Evolutionary conservation across 2,797 vertebrate species (phyloP).

Genomic region (Mastacembelus armatus): DNA sequence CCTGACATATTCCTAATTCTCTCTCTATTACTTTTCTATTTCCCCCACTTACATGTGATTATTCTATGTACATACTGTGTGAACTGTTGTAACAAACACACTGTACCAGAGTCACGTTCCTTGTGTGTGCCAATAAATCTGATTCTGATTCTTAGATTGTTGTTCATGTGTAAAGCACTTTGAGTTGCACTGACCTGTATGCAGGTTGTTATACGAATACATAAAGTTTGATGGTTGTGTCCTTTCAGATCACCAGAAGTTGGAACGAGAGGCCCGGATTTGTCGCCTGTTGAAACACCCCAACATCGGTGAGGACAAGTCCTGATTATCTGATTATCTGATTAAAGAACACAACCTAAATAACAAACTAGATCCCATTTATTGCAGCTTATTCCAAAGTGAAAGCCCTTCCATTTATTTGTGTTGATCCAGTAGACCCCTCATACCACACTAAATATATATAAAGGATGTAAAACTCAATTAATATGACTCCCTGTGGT

Average conservation of each 20-base stretch:
- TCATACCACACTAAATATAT: slow-evolving; percentile 16
- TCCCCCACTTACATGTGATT: too few relatives aligned
- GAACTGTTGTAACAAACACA: too few relatives aligned
- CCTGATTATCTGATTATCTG: neutral
- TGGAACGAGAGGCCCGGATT: slow-evolving; percentile 97
- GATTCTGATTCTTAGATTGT: too few relatives aligned
- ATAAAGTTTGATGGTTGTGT: neutral
- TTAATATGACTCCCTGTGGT: slow-evolving; percentile 39
- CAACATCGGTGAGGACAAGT: slow-evolving; percentile 90
- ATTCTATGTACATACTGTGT: too few relatives aligned
- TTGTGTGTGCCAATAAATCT: too few relatives aligned
- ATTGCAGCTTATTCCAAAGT: neutral
- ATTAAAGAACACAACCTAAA: neutral
- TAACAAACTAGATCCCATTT: neutral
- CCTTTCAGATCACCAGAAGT: slow-evolving; percentile 95
- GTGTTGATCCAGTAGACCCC: neutral
- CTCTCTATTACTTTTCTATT: too few relatives aligned
- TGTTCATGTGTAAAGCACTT: neutral
- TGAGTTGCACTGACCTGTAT: too few relatives aligned
- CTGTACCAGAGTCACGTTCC: too few relatives aligned
- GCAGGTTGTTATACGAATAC: neutral
- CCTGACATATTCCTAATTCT: too few relatives aligned
- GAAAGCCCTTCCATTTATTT: neutral
- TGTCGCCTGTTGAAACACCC: slow-evolving; percentile 96
- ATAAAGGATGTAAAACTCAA: slow-evolving; percentile 22